Percentiles rank a stretch among this genome's conserved stretches.
phyloP scores from a whole-genome alignment of 2,888 invertebrate species.

The Lycophotia porphyrea region DNA sequence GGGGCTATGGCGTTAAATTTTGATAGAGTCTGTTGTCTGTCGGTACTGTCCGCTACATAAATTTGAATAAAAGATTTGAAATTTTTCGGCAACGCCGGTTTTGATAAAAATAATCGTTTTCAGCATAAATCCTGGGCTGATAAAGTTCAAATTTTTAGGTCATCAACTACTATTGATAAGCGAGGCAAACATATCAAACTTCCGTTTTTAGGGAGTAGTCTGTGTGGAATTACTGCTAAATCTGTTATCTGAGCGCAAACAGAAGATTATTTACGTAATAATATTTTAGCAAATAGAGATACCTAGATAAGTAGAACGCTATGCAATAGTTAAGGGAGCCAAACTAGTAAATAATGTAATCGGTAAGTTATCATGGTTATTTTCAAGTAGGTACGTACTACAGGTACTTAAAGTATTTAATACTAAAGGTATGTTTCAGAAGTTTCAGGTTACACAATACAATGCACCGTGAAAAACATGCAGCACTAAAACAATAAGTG shows the following conservation, averaged over 20 bases:
- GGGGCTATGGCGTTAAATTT: no score
- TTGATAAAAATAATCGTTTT: slow-evolving; percentile 27
- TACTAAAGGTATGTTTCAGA: background rate
- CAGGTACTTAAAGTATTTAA: background rate
- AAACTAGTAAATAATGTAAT: slow-evolving; percentile 22
- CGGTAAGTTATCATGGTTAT: background rate
- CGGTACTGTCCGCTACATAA: no score
- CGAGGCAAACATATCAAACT: slow-evolving; percentile 50
- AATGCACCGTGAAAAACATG: background rate
- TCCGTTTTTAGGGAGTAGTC: slow-evolving; percentile 55
- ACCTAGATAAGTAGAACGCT: slow-evolving; percentile 7
- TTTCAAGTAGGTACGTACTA: background rate
- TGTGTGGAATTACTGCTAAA: slow-evolving; percentile 25
- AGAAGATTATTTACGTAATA: slow-evolving; percentile 29
- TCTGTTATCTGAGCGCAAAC: slow-evolving; percentile 51
- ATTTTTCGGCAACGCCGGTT: background rate
- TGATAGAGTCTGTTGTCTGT: no score
- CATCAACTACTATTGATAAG: slow-evolving; percentile 58
- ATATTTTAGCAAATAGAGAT: slow-evolving; percentile 35
- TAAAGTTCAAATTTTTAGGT: slow-evolving; percentile 59
- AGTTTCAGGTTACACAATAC: slow-evolving; percentile 11
- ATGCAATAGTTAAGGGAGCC: slow-evolving; percentile 2
- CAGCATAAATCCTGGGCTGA: slow-evolving; percentile 38
- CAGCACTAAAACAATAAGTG: background rate
- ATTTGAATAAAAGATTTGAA: background rate